phyloP scores from a whole-genome alignment of 92 coral and sea anemone genomes.

The Pocillopora meandrina region DNA sequence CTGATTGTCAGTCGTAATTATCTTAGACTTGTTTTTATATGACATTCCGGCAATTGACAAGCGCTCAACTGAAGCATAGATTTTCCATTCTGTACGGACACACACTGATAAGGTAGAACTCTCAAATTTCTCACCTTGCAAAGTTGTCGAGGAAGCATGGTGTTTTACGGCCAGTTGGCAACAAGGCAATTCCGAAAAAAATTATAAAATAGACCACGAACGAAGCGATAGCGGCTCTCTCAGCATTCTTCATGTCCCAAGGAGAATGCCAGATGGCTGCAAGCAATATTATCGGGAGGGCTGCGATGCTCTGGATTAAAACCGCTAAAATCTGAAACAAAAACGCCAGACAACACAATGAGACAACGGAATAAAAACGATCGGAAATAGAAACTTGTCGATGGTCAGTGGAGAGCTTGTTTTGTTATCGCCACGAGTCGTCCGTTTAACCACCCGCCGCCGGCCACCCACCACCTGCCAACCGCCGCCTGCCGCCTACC shows the following conservation, averaged over 20 bases:
- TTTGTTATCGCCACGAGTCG: no score
- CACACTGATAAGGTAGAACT: not conserved
- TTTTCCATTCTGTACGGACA: not conserved
- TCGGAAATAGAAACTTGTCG: not conserved
- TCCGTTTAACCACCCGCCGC: no score
- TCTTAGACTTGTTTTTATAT: no score
- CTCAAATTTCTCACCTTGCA: constrained; percentile 50
- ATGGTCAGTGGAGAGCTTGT: no score
- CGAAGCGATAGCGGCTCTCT: constrained; percentile 60
- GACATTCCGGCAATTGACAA: no score
- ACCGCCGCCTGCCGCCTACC: no score
- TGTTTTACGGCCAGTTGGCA: constrained; percentile 63
- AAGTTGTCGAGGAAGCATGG: constrained; percentile 51
- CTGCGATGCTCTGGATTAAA: constrained; percentile 77
- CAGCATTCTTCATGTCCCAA: constrained; percentile 36
- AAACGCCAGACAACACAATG: not conserved
- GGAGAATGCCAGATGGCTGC: constrained; percentile 60
- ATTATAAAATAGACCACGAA: constrained; percentile 54
- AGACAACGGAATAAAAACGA: not conserved
- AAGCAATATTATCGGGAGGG: constrained; percentile 72
- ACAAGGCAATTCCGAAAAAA: constrained; percentile 61
- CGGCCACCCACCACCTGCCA: no score
- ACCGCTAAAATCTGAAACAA: constrained; percentile 56
- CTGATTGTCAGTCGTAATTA: no score
- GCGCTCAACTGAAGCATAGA: not conserved